Conservation (phyloP, 2,888 invertebrate genomes). For the Ganaspis brasiliensis region DNA sequence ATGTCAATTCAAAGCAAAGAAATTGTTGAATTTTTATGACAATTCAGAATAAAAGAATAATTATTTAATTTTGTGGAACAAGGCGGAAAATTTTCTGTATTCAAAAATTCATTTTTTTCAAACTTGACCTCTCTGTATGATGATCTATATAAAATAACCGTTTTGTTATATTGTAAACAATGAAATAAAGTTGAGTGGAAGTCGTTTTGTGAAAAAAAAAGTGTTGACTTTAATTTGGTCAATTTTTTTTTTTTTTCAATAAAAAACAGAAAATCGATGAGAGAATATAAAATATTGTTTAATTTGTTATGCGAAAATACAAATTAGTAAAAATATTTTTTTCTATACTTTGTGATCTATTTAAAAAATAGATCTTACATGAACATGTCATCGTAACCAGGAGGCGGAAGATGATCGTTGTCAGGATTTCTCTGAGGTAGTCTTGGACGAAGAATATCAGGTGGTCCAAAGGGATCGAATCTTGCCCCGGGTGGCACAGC, state of each 20-base stretch:
- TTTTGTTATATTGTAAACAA: slow-evolving; percentile 73
- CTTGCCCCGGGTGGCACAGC: slow-evolving; percentile 89
- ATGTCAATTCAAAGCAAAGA: neutral
- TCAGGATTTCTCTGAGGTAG: slow-evolving; percentile 82
- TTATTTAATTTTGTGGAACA: neutral
- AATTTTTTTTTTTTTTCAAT: neutral
- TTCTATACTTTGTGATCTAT: slow-evolving; percentile 8
- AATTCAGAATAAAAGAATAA: neutral
- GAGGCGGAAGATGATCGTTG: slow-evolving; percentile 89
- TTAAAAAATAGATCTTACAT: slow-evolving; percentile 82
- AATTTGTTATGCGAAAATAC: neutral
- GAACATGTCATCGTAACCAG: slow-evolving; percentile 89
- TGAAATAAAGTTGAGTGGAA: slow-evolving; percentile 70
- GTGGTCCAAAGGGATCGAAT: slow-evolving; percentile 92
- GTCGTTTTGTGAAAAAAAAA: slow-evolving; percentile 68
- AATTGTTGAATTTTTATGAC: neutral
- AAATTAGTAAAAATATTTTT: slow-evolving; percentile 31
- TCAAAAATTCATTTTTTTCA: slow-evolving; percentile 13
- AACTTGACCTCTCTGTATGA: slow-evolving; percentile 18
- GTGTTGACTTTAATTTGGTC: slow-evolving; percentile 34
- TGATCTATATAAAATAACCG: slow-evolving; percentile 48
- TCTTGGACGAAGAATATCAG: slow-evolving; percentile 76
- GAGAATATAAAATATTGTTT: neutral
- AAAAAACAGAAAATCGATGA: neutral
- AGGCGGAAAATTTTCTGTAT: neutral